Evolutionary conservation across 2,113 vertebrate species (phyloP), one percentile per base, ranked within the genome.

Genomic region (Lasiurus cinereus): DNA sequence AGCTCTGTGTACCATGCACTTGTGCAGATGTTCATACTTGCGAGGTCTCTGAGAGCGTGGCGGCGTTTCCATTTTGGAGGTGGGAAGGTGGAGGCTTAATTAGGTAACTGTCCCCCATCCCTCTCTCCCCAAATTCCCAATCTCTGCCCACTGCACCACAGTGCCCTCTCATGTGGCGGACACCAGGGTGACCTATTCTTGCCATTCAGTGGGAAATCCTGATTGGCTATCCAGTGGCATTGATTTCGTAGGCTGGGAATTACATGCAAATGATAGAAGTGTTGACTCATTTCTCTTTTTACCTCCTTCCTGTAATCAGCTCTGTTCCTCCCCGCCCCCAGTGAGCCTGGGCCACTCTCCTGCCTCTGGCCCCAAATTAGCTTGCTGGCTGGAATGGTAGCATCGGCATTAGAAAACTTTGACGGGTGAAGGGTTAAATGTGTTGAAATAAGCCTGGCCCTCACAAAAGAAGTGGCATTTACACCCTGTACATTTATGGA

Each of bases 351-450:
- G 18, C 85, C 6, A 0, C 62, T 69, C 59, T 27, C 48, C 33
- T 0, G 2, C 56, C 31, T 50, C 3, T 8, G n/a, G 21, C 29
- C 43, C 70, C 33, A 15, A 11, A 4, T 21, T 0, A 2, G 15
- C 77, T 84, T 13, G 8, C 54, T 29, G 9, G 29, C 72, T 27
- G 27, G 27, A 39, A 62, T 19, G 33, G 46, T 79, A 50, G 83
- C 72, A 11, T 31, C 4, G 0, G n/a, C 18, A 2, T 66, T 74
- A 2, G 18, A 36, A 92, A n/a, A n/a, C 29, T 3, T 22, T 24
- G 48, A 62, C 46, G 0, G 64, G 50, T 4, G 77, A 94, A 97
- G 97, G 94, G 97, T 98, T 98, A 98, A 98, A 95, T 85, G n/a
- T 93, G 96, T 93, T 78, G 80, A 92, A 93, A 86, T 80, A 94